Evolutionary conservation across 2,797 vertebrate species (phyloP).

Genomic region (Syngnathus acus): DNA sequence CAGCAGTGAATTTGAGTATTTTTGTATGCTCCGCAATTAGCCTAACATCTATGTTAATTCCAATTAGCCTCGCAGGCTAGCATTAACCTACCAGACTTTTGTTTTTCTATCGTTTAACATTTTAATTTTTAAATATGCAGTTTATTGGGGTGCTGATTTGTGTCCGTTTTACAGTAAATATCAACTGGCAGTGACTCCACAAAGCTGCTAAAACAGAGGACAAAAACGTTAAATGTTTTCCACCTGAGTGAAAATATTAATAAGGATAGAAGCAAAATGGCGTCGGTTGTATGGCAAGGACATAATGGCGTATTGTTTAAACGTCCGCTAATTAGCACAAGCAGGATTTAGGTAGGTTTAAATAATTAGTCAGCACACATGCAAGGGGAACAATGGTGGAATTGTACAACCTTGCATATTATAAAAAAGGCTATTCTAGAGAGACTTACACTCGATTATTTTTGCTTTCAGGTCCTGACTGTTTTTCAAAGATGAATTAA

Average conservation of each 20-base stretch:
- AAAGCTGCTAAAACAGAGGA: neutral
- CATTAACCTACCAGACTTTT: no score
- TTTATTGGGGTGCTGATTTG: no score
- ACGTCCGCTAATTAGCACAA: neutral
- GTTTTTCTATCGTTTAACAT: no score
- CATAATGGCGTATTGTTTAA: slow-evolving; percentile 1
- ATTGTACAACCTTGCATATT: neutral
- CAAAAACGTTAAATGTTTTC: neutral
- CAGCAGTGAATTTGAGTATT: no score
- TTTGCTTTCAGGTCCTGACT: neutral
- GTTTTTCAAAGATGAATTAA: no score
- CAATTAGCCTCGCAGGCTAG: no score
- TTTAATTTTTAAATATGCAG: no score
- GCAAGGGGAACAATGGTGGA: slow-evolving; percentile 56
- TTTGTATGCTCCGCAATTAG: no score
- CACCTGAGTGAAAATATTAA: neutral
- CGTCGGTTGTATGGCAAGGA: neutral
- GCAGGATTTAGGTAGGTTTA: neutral
- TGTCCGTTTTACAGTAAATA: no score
- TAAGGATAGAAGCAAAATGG: neutral
- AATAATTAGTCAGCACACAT: slow-evolving; percentile 10
- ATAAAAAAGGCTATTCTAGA: neutral
- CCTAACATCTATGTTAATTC: no score
- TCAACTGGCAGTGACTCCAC: neutral
- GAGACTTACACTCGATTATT: neutral